Base-by-base conservation (phyloP, 2,888 invertebrate species). In the Oscheius myriophilus region DNA sequence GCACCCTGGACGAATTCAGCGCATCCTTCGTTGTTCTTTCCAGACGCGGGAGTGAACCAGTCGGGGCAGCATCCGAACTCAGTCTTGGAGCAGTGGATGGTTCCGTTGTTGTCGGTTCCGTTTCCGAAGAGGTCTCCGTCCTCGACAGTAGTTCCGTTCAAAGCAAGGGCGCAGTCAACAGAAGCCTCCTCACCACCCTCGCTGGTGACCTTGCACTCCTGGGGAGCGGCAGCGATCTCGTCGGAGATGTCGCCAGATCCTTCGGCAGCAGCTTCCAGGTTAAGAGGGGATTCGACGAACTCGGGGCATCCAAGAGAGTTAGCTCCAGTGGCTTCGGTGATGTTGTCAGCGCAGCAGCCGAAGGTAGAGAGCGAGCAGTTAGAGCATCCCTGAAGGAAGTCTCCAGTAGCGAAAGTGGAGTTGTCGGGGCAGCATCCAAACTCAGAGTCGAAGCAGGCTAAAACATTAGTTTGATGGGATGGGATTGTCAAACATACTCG, bases 391-490 rank as follows among this genome's bases (percentile, higher is more conserved):
- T 64, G 53, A 70, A 71, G 69, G 74, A 75, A 84, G 33, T 78
- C 79, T 49, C 86, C 88, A 55, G 76, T 79, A 18, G 95, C 94
- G 1, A 92, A 90, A 51, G 91, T 90, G 79, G 92, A 91, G 86
- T 94, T 93, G 86, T 96, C 95, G 0, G 93, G 93, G 83, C 96
- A 96, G 88, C 96, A 96, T 21, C 94, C 93, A 86, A 90, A 92
- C 1, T 90, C 89, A 2, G 91, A 89, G 42, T 86, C 39, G 90
- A 89, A 75, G 76, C 88, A 88, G 12, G 79, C 83, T 83, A 46
- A 64, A 77, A 67, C n/a, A 9, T 6, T 6, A 3, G 9, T 18
- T 11, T 6, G 6, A 21, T 49, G 49, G 2, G 3, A 6, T 49
- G 3, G 2, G 49, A 49, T 6, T 43, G 18, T 6, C 6, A 21